These are phyloP conservation scores for Apteryx owenii DNA, from an alignment of 2,113 vertebrate genomes.

Conservation along the genomic window DNA sequence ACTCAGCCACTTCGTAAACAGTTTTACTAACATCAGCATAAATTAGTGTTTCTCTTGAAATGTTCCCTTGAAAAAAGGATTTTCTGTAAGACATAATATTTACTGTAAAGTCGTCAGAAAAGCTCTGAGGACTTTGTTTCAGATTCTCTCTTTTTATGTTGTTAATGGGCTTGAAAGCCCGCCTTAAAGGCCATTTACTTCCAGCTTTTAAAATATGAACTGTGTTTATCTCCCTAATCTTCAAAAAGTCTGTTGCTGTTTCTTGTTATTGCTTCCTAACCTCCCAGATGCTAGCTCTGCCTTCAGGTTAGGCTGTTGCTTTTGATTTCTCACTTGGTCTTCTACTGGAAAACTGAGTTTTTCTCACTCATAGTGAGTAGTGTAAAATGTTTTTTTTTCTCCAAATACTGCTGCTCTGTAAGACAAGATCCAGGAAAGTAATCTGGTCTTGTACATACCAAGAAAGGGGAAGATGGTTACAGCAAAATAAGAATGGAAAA, in stretches of 20 bases:
- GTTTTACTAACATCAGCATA: neutral
- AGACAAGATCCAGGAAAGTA: neutral
- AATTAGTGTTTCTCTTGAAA: neutral
- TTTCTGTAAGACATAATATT: neutral
- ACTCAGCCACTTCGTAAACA: neutral
- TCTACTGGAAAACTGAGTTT: neutral
- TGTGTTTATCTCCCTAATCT: neutral
- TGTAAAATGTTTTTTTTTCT: neutral
- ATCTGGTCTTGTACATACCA: neutral
- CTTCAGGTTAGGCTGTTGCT: neutral
- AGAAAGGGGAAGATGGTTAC: neutral
- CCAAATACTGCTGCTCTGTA: neutral
- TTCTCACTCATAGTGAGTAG: neutral
- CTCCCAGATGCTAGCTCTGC: neutral
- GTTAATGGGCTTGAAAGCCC: neutral
- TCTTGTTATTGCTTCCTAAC: neutral
- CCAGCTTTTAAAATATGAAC: neutral
- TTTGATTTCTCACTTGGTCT: neutral
- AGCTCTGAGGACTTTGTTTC: neutral
- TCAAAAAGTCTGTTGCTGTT: neutral
- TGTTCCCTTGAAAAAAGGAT: neutral
- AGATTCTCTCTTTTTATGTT: neutral
- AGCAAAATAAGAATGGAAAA: neutral
- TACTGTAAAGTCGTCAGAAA: neutral
- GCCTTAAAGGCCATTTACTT: neutral